Evolutionary conservation across 2,113 vertebrate genomes (phyloP), one percentile per base, ranked within the genome.

Genomic region (Elanus axillaris): DNA sequence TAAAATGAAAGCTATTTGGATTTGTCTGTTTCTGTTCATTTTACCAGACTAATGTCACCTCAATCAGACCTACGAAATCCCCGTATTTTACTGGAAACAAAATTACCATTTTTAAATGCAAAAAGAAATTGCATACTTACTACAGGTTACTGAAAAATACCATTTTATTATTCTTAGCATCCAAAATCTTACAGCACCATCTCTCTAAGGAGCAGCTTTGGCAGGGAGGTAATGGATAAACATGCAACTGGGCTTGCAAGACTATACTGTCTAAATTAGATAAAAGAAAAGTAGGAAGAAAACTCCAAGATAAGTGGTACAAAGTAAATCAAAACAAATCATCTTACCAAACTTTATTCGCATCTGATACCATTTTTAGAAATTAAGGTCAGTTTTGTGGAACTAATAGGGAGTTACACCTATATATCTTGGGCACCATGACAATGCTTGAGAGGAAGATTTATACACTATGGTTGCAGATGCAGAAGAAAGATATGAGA

Each of bases 391-490:
- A 98, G 98, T 98, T 98, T 98, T 98, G 98, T 97, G 98, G 98
- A 98, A 98, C 98, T 98, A 98, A 98, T 98, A 97, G 98, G 96
- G 98, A 98, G 98, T 98, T 98, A 98, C 97, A 97, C 98, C 97
- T 98, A 98, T 98, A 98, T 98, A 99, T 99, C 98, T 98, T 98
- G 97, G 97, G 97, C 97, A 98, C 98, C 93, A 97, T 98, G 98
- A 98, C 98, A 98, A 97, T 97, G 97, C 97, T 84, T 98, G 98
- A 98, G 98, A 95, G 97, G 98, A 98, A 99, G 99, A 99, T 99
- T 99, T 99, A 99, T 99, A 98, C 98, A 98, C 98, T 98, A 94
- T 95, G 98, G 98, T 98, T 97, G 98, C 99, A 99, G 98, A 99
- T 99, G 98, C 98, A 98, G 98, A 97, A 98, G 98, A 98, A 97